phyloP scores from a whole-genome alignment of 2,113 vertebrate genomes.

The Nettapus auritus region DNA sequence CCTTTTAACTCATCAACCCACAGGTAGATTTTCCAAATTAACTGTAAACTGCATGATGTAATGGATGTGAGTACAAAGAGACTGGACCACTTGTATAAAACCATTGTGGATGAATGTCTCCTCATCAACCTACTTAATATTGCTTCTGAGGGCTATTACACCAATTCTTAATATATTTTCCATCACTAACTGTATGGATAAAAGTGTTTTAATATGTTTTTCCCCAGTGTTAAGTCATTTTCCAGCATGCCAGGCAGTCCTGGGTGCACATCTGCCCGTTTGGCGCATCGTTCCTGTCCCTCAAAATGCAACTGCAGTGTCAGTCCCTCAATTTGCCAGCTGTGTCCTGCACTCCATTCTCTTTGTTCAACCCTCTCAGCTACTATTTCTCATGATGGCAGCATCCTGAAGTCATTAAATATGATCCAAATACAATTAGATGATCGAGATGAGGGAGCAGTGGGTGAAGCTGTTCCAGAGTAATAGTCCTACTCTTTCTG shows the following conservation, averaged over 20 bases:
- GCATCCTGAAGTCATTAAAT: neutral
- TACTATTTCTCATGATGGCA: neutral
- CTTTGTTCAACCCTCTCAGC: neutral
- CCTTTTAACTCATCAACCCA: neutral
- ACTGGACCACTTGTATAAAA: neutral
- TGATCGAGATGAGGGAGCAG: neutral
- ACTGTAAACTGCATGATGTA: neutral
- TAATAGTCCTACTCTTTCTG: neutral
- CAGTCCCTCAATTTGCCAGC: neutral
- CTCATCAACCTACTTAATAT: neutral
- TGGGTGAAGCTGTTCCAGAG: neutral
- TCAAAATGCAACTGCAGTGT: neutral
- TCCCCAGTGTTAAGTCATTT: neutral
- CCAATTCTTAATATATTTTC: neutral
- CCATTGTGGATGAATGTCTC: neutral
- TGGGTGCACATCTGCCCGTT: neutral
- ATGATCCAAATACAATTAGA: neutral
- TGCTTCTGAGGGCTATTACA: neutral
- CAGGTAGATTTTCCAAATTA: neutral
- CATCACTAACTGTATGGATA: neutral
- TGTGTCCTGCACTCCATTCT: neutral
- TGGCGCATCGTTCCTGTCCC: neutral
- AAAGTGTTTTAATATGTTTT: neutral
- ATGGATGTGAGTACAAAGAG: neutral
- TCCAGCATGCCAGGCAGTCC: neutral